Evolutionary conservation across 2,113 vertebrate species (phyloP).

Genomic region (Prolemur simus): DNA sequence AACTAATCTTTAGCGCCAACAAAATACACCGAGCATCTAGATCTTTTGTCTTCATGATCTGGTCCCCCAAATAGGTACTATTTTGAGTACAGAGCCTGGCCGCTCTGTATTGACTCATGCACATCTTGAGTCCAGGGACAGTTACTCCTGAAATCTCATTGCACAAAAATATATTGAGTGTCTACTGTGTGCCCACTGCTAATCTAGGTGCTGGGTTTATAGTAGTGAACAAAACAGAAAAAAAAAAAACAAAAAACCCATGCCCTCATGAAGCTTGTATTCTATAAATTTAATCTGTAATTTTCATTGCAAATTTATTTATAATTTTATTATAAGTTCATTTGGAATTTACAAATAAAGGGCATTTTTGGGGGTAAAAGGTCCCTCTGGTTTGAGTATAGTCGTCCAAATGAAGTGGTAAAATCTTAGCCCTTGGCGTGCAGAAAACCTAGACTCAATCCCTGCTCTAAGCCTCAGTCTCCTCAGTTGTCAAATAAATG

Average conservation of each 20-base stretch:
- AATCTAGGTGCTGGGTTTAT: neutral
- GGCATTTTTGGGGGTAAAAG: neutral
- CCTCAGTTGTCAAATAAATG: neutral
- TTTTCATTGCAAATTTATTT: neutral
- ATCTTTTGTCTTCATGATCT: neutral
- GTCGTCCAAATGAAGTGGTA: neutral
- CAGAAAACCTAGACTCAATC: neutral
- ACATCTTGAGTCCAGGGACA: neutral
- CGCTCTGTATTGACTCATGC: neutral
- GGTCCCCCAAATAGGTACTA: rapidly evolving
- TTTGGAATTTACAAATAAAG: neutral
- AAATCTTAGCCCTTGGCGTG: neutral
- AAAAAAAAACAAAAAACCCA: rapidly evolving
- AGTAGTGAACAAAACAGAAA: neutral
- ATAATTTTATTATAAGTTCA: neutral
- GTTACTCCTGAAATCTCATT: neutral
- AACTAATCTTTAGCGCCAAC: too few relatives aligned
- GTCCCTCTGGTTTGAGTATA: neutral
- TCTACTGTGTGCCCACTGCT: too few relatives aligned
- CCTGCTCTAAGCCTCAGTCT: neutral
- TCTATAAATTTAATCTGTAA: neutral
- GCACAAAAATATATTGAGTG: neutral
- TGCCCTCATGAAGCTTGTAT: too few relatives aligned
- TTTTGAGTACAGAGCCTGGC: neutral
- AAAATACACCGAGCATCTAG: rapidly evolving